These are phyloP conservation scores for Pegea sp. DNA, from an alignment of 23 tunicate species.

Conservation along the genomic window DNA sequence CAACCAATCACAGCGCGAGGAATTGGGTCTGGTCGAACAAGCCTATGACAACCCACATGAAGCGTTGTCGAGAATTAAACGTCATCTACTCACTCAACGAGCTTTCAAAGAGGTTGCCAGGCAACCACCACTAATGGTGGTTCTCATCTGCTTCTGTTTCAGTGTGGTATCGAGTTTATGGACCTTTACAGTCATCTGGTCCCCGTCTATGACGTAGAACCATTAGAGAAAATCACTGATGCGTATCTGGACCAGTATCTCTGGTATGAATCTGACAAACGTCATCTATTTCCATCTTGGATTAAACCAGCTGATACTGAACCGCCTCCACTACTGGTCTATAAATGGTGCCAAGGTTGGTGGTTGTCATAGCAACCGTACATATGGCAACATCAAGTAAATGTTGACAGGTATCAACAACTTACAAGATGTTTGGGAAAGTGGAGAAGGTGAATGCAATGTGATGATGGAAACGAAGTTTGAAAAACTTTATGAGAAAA, in stretches of 20 bases:
- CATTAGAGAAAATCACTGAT: slow-evolving; percentile 98
- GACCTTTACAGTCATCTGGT: slow-evolving; percentile 98
- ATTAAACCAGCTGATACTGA: slow-evolving; percentile 99
- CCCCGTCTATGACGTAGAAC: slow-evolving; percentile 98
- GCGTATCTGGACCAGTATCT: slow-evolving; percentile 98
- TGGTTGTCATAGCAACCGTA: neutral
- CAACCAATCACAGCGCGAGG: slow-evolving; percentile 98
- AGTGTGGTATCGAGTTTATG: slow-evolving; percentile 99
- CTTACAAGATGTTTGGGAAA: slow-evolving; percentile 97
- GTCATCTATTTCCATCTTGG: slow-evolving; percentile 93
- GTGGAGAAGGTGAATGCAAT: slow-evolving; percentile 90
- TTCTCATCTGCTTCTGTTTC: no score
- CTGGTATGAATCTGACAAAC: slow-evolving; percentile 98
- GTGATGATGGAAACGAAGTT: slow-evolving; percentile 96
- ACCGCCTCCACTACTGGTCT: slow-evolving; percentile 92
- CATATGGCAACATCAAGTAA: no score
- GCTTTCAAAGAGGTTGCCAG: slow-evolving; percentile 85
- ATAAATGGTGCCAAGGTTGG: slow-evolving; percentile 98
- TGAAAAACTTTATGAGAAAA: slow-evolving; percentile 92
- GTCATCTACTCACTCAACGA: slow-evolving; percentile 96
- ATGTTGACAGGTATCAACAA: slow-evolving; percentile 96
- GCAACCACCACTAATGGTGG: no score
- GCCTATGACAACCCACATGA: slow-evolving; percentile 99
- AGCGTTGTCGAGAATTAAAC: slow-evolving; percentile 96
- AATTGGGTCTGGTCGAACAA: slow-evolving; percentile 89